Evolutionary conservation across 2,888 invertebrate species (phyloP), one percentile per base, ranked within the genome.

Genomic region (Idaea dimidiata): DNA sequence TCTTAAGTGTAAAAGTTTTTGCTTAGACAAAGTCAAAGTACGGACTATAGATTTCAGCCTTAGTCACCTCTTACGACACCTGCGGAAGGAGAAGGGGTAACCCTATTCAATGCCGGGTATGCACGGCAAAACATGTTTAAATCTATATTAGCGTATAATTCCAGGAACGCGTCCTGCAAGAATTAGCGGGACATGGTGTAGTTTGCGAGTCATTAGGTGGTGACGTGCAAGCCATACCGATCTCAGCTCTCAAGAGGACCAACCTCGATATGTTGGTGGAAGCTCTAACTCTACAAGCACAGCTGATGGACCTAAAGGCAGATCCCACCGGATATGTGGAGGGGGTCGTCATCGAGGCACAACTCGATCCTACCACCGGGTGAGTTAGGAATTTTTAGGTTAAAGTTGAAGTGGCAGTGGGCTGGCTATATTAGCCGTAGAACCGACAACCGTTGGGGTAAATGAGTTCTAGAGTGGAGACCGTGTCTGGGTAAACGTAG

Each of bases 311-410:
- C n/a, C 88, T 99, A 16, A 95, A 94, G 74, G 97, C 96, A 0
- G 98, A 99, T 86, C 95, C 96, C 0, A 94, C 93, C 0, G 99
- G 99, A 0, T 91, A 94, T 1, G 97, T 97, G 0, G 99, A 99
- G 88, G 99, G 97, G 0, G 95, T 96, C 16, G 95, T 99, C 0
- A 94, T 99, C 0, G 99, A 99, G 87, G 96, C 98, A 0, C 95
- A 94, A 54, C 54, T 89, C 61, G 85, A 89, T 31, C 74, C 83
- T 0, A 73, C 70, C 6, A 76, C 77, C 6, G 88, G 88, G 88
- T 87, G 31, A 79, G 82, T 63, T n/a, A 16, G 17, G n/a, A n/a
- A n/a, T n/a, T n/a, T n/a, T n/a, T n/a, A n/a, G n/a, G n/a, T n/a
- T n/a, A n/a, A n/a, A n/a, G n/a, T n/a, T n/a, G n/a, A n/a, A n/a